Evolutionary conservation across 2,888 invertebrate species (phyloP).

Genomic region (Prenolepis imparis): DNA sequence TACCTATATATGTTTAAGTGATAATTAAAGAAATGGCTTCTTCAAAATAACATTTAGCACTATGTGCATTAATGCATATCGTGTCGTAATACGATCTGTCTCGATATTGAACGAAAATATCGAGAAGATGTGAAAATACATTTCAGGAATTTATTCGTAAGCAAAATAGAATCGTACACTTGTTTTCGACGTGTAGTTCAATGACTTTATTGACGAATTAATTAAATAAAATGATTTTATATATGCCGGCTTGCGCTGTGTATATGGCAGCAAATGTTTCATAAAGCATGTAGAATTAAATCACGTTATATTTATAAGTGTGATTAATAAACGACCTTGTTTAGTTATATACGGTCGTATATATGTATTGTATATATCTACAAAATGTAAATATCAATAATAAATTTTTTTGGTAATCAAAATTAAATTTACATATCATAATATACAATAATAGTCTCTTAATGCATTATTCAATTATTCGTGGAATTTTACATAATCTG

Average conservation of each 20-base stretch:
- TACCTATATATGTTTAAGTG: background rate
- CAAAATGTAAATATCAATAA: background rate
- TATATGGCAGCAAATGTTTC: slow-evolving; percentile 20
- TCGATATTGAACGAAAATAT: background rate
- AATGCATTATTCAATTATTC: background rate
- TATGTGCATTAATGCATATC: background rate
- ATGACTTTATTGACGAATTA: background rate
- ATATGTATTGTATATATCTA: background rate
- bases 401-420: background rate
- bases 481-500: background rate
- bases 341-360: background rate
- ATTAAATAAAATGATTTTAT: slow-evolving; percentile 60
- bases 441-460: background rate
- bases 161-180: background rate
- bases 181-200: background rate
- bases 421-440: background rate
- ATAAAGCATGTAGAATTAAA: background rate
- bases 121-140: background rate
- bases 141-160: slow-evolving; percentile 6
- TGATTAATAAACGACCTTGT: background rate
- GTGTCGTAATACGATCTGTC: background rate
- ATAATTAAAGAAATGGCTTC: background rate
- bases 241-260: slow-evolving; percentile 6
- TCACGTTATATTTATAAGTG: background rate
- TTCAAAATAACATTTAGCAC: background rate